These are phyloP conservation scores for Chloroceryle amazona DNA, from an alignment of 2,797 vertebrate genomes.

Conservation along the genomic window DNA sequence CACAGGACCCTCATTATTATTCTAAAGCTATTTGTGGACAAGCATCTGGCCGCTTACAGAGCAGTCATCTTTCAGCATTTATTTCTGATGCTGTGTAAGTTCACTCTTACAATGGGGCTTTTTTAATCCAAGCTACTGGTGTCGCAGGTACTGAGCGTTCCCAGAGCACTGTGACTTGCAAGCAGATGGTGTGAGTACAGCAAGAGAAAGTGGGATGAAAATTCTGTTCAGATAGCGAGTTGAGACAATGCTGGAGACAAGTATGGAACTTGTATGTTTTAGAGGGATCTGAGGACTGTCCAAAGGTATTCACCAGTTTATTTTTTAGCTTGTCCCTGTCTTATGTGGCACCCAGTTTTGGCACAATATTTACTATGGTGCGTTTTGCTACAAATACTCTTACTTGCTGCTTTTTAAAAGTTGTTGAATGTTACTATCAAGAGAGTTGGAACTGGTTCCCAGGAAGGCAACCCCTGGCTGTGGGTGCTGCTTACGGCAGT, in stretches of 20 bases:
- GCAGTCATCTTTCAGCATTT: background rate
- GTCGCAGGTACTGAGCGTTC: slow-evolving; percentile 29
- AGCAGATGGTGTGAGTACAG: slow-evolving; percentile 50
- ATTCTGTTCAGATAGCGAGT: background rate
- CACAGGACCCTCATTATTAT: background rate
- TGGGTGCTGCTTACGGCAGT: background rate
- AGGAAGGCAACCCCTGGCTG: background rate
- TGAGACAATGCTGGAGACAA: background rate
- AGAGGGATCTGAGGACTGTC: background rate
- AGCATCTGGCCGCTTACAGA: background rate
- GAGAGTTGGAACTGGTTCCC: background rate
- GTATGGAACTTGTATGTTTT: background rate
- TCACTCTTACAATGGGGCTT: background rate
- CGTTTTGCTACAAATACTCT: background rate
- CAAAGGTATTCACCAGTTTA: background rate
- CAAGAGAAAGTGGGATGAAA: background rate
- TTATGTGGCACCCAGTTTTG: background rate
- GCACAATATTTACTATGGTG: background rate
- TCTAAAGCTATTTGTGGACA: background rate
- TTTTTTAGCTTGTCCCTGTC: background rate
- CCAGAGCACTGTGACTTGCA: background rate
- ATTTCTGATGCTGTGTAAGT: background rate
- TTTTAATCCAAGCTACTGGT: background rate
- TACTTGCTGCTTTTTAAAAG: background rate
- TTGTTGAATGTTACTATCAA: background rate